Conservation (phyloP, 2,888 invertebrate genomes). For the Malthinus flaveolus region DNA sequence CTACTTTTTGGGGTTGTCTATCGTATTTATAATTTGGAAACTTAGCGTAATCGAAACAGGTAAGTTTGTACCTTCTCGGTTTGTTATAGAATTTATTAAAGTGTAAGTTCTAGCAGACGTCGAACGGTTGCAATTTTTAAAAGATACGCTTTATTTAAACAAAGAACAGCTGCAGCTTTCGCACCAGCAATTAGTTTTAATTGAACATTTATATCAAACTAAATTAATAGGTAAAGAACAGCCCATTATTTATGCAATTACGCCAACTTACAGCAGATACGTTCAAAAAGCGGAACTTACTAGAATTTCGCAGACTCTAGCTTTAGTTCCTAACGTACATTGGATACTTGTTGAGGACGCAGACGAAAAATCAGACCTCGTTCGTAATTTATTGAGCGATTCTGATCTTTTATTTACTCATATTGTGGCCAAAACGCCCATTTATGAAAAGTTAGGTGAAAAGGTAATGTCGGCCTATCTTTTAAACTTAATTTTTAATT, state of each 20-base stretch:
- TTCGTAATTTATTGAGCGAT: conserved; percentile 71
- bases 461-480: conserved; percentile 46
- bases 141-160: conserved; percentile 44
- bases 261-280: conserved; percentile 86
- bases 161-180: conserved; percentile 48
- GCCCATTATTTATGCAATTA: conserved; percentile 86
- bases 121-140: conserved; percentile 43
- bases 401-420: conserved; percentile 63
- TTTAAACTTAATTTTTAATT: neutral
- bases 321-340: conserved; percentile 84
- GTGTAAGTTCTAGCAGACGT: conserved; percentile 36
- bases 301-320: conserved; percentile 84
- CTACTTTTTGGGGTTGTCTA: conserved; percentile 41
- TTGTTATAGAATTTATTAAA: neutral
- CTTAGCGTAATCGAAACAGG: conserved; percentile 40
- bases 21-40: conserved; percentile 43
- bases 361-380: conserved; percentile 68
- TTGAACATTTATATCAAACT: conserved; percentile 44
- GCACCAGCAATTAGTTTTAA: conserved; percentile 45
- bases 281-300: conserved; percentile 95
- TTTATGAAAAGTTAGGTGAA: conserved; percentile 67
- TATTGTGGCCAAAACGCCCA: conserved; percentile 71
- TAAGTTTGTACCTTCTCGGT: conserved; percentile 12
- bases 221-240: conserved; percentile 32
- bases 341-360: conserved; percentile 95